Base-by-base conservation (phyloP, 1,140 invertebrate species). In the Hyles euphorbiae region DNA sequence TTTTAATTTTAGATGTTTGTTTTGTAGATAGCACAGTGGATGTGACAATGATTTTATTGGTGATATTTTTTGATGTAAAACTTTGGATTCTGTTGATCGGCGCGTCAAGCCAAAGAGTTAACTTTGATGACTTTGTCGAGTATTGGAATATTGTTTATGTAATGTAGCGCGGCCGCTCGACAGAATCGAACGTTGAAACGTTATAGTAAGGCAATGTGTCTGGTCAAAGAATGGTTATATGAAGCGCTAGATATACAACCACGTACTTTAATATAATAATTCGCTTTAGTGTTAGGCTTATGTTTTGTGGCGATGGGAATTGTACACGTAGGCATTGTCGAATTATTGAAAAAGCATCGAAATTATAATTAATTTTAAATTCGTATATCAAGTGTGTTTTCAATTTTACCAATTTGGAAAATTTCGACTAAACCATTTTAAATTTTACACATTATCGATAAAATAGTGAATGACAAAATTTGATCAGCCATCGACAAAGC, bases 251-350 rank as follows among this genome's bases (percentile, higher is more conserved):
- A 68, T 78, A 78, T 76, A 79, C 72, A 71, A 74, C 83, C 70
- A 68, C 63, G 56, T 70, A 71, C 67, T 73, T 73, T 64, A 65
- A 52, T 77, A 68, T 63, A 77, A 71, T 76, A 74, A 76, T 81
- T 82, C 81, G 83, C 83, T 82, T 84, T 84, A 84, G 79, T n/a
- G 73, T 62, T 84, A 84, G 77, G 77, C 69, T 77, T 76, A 68
- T 72, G 70, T 60, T 67, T 56, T 72, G 72, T 76, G 10, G 74
- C 67, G 78, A 58, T 63, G 61, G 36, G 63, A 65, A 52, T 34
- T 52, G 33, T 52, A 52, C 34, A 52, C 36, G 36, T 5, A 40
- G 22, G 22, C 22, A 22, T 22, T 22, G 22, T 22, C 22, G 22
- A 22, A 22, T 22, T 22, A 22, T 22, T 22, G 22, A 22, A 22